A percentile compares a stretch with the other conserved stretches of the same genome.
These are phyloP conservation scores for Rutpela maculata DNA, from an alignment of 2,888 invertebrate genomes.

Conservation along the genomic window DNA sequence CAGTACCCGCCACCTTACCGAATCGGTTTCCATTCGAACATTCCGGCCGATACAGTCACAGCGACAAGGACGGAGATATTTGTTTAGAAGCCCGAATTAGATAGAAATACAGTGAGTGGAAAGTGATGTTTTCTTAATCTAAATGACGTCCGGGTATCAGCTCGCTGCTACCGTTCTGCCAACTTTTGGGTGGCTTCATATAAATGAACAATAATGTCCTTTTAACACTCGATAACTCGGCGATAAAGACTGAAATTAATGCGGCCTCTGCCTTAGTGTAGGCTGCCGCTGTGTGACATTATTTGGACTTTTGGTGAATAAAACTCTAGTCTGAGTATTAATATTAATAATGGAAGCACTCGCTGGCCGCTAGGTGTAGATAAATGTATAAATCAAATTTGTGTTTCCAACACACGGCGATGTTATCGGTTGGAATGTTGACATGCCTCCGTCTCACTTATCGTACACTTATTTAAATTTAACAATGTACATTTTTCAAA, in stretches of 20 bases:
- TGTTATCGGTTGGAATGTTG: not conserved
- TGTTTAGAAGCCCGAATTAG: slow-evolving; percentile 46
- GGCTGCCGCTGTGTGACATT: slow-evolving; percentile 47
- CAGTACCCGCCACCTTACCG: slow-evolving; percentile 10
- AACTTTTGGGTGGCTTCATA: slow-evolving; percentile 64
- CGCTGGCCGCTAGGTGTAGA: not conserved
- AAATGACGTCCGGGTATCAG: slow-evolving; percentile 63
- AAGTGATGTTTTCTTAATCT: slow-evolving; percentile 65
- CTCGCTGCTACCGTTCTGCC: slow-evolving; percentile 62
- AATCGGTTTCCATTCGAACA: not conserved
- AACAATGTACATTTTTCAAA: slow-evolving; percentile 2
- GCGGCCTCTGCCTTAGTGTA: slow-evolving; percentile 48
- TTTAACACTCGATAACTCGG: slow-evolving; percentile 63
- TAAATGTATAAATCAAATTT: slow-evolving; percentile 25
- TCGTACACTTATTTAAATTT: not conserved
- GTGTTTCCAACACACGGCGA: not conserved
- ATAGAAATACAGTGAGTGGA: slow-evolving; percentile 62
- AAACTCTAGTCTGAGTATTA: slow-evolving; percentile 6
- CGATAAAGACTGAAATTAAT: slow-evolving; percentile 55
- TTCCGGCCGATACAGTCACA: not conserved
- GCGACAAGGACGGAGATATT: slow-evolving; percentile 3
- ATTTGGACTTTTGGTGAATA: slow-evolving; percentile 23
- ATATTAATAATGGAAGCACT: slow-evolving; percentile 26
- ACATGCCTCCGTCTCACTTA: not conserved
- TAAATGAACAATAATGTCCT: slow-evolving; percentile 65